These are phyloP conservation scores for Pseudoatta argentina DNA, from an alignment of 1,140 invertebrate species.

Conservation along the genomic window DNA sequence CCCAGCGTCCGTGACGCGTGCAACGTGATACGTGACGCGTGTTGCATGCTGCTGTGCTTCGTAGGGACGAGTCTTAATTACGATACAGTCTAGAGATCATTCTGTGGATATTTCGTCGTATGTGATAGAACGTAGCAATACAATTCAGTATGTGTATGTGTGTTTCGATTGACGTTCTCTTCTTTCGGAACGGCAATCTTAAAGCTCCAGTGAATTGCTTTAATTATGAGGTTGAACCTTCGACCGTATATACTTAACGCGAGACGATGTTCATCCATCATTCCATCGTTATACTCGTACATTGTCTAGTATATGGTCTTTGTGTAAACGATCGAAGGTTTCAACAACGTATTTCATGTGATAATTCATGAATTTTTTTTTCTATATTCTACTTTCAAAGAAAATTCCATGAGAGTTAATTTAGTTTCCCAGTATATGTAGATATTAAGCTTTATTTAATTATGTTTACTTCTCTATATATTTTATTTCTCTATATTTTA, in stretches of 20 bases:
- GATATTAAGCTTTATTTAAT: too few species aligned
- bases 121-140: background rate
- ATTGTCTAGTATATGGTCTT: too few species aligned
- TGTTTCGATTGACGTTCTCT: background rate
- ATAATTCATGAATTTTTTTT: background rate
- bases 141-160: background rate
- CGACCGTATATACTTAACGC: too few species aligned
- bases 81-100: background rate
- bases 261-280: too few species aligned
- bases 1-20: slow-evolving; percentile 7
- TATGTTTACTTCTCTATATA: background rate
- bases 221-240: background rate
- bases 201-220: background rate
- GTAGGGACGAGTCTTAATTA: slow-evolving; percentile 20
- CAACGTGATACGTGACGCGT: background rate
- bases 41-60: background rate
- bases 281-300: too few species aligned
- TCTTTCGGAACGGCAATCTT: background rate
- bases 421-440: too few species aligned
- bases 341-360: background rate
- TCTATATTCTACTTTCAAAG: background rate
- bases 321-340: too few species aligned
- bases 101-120: background rate
- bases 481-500: background rate
- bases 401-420: too few species aligned